Base-by-base conservation (phyloP, 2,113 vertebrate species). In the Mystacornis crossleyi region DNA sequence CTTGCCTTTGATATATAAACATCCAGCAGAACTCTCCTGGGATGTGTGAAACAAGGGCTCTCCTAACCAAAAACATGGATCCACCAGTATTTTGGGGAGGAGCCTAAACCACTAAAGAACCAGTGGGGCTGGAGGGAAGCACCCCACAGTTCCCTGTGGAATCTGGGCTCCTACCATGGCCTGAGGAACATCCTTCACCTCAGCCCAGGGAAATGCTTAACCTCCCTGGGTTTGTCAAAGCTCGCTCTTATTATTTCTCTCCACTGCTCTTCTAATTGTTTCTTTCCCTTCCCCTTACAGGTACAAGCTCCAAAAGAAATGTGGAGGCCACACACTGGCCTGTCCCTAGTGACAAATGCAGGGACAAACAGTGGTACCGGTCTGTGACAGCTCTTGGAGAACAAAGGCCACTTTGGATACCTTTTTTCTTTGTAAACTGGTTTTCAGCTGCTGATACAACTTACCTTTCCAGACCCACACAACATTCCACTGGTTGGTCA, bases 121-220 rank as follows among this genome's bases (percentile, higher is more conserved):
- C 4, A 4, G 1, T 12, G 45, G 13, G 13, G 5, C 12, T 75
- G 31, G 19, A 47, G 29, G 6, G 19, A 33, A 72, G 8, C 5
- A 55, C 10, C 4, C 5, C 31, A 28, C 0, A 0, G 1, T 43
- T 72, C 18, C 24, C 28, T 67, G 18, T 3, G 10, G 38, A 71
- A 84, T 72, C 8, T 18, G 10, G 6, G 4, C 4, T 67, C 24
- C 47, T 57, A 12, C 4, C 3, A 17, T 2, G 4, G 11, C 28
- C 36, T 1, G 0, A 61, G 14, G 5, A 62, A 4, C 5, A 48
- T 12, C 12, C 12, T 34, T 61, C 12, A 10, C 5, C n/a, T 47
- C 19, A 84, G 9, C 9, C 18, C 23, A 84, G 21, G 19, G 13
- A 45, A 42, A 14, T 23, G n/a, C 14, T 45, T 40, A 18, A 53